Evolutionary conservation across 1,140 invertebrate species (phyloP).

Genomic region (Grapholita molesta): DNA sequence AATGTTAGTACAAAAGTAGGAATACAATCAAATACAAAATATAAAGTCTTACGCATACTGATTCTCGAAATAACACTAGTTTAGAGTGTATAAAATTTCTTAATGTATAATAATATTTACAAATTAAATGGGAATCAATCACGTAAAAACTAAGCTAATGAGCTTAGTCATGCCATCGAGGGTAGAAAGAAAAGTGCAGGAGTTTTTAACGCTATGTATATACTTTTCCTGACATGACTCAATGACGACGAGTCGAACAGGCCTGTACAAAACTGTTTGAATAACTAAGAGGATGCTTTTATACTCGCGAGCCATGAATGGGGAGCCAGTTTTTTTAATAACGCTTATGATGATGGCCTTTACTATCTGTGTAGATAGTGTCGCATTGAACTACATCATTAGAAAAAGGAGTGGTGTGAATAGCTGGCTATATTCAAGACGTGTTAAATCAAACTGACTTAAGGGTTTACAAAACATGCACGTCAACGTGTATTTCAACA

Average conservation of each 20-base stretch:
- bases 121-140: too few species aligned
- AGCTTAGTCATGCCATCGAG: too few species aligned
- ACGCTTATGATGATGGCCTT: slow-evolving; percentile 40
- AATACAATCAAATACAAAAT: too few species aligned
- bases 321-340: slow-evolving; percentile 68
- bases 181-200: too few species aligned
- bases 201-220: too few species aligned
- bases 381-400: slow-evolving; percentile 71
- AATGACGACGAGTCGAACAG: slow-evolving; percentile 45
- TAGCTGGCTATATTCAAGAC: not conserved
- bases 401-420: slow-evolving; percentile 27
- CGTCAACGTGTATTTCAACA: too few species aligned
- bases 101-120: too few species aligned
- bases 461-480: not conserved
- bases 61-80: too few species aligned
- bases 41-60: too few species aligned
- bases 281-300: slow-evolving; percentile 69
- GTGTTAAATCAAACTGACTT: not conserved
- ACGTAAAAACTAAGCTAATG: too few species aligned
- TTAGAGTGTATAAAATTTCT: too few species aligned
- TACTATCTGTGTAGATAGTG: slow-evolving; percentile 63
- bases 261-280: slow-evolving; percentile 60
- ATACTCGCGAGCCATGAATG: slow-evolving; percentile 60
- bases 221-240: slow-evolving; percentile 25
- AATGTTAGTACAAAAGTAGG: too few species aligned